A percentile compares a stretch with the other conserved stretches of the same genome.
Conservation (phyloP, 2,113 vertebrate species). For the Balaeniceps rex region DNA sequence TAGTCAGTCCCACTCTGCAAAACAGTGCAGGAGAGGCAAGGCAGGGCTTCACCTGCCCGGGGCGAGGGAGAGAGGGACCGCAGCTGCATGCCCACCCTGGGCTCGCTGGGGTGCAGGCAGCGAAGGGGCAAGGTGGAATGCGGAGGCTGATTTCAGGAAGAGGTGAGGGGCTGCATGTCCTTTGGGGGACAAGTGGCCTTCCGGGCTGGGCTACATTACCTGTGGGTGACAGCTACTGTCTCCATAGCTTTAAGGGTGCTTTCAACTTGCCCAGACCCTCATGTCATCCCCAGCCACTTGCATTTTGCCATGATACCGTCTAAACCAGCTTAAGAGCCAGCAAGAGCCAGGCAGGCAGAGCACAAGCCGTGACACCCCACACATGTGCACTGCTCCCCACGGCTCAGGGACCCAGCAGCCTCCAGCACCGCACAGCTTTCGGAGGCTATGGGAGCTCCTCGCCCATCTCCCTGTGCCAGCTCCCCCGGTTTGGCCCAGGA, state of each 20-base stretch:
- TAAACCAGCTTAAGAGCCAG: background rate
- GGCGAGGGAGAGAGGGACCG: accelerated
- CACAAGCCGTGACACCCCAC: background rate
- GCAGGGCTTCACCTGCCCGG: background rate
- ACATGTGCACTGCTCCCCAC: accelerated
- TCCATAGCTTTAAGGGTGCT: background rate
- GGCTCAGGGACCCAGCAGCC: accelerated
- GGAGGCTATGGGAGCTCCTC: background rate
- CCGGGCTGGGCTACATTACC: background rate
- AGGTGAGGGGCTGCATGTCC: background rate
- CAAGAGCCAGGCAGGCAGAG: background rate
- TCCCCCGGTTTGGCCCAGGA: background rate
- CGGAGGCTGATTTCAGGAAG: background rate
- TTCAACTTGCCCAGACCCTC: background rate
- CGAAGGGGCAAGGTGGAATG: background rate
- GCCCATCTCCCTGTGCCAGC: accelerated
- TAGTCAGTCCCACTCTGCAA: slow-evolving; percentile 84
- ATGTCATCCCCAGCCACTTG: background rate
- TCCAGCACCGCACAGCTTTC: background rate
- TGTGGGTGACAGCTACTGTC: background rate
- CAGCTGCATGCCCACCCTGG: background rate
- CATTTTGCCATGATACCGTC: background rate
- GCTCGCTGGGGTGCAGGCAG: background rate
- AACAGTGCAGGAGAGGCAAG: background rate
- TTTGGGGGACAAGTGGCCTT: background rate